phyloP scores from a whole-genome alignment of 2,888 invertebrate genomes.

The Aproaerema taeniolella region DNA sequence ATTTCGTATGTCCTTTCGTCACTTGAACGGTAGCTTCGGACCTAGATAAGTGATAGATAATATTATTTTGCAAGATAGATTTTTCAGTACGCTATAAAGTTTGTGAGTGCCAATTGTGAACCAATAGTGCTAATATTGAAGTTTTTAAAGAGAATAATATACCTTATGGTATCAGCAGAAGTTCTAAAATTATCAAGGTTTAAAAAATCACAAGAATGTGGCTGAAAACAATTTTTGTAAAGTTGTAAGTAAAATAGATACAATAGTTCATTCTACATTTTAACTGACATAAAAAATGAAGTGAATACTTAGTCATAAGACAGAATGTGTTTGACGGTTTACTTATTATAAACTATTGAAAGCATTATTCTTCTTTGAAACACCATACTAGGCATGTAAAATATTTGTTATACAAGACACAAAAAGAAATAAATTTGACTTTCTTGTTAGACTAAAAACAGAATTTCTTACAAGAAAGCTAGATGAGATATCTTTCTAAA shows the following conservation, averaged over 20 bases:
- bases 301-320: no score
- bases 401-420: no score
- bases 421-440: no score
- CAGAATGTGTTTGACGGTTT: no score
- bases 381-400: not conserved
- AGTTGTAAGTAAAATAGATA: no score
- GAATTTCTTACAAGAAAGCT: conserved; percentile 70
- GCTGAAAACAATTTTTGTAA: no score
- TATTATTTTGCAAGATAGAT: not conserved
- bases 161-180: no score
- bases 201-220: no score
- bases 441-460: conserved; percentile 52
- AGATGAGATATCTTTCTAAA: not conserved
- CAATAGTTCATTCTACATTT: no score
- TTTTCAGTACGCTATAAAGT: not conserved
- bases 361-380: not conserved
- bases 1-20: conserved; percentile 39
- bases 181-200: no score
- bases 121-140: not conserved
- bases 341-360: not conserved
- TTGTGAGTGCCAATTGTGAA: not conserved
- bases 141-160: no score
- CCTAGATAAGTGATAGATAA: conserved; percentile 23
- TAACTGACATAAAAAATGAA: no score
- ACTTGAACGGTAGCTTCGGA: conserved; percentile 57